phyloP scores from a whole-genome alignment of 2,113 vertebrate genomes.

The Thymallus thymallus region DNA sequence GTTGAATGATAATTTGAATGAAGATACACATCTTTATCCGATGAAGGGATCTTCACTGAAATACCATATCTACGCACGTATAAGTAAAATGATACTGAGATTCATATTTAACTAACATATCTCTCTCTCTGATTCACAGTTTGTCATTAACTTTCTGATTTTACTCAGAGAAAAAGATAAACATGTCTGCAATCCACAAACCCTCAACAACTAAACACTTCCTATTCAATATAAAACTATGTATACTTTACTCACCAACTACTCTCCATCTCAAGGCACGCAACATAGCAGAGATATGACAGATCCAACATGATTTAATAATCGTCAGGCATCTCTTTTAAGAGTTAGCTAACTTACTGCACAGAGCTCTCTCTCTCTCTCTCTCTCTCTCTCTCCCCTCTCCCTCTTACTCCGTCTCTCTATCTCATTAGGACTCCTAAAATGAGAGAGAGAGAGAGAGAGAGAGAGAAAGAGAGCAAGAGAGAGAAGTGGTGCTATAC shows the following conservation, averaged over 20 bases:
- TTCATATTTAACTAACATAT: background rate
- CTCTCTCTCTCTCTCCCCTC: background rate
- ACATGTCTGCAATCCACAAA: background rate
- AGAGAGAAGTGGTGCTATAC: too few species aligned
- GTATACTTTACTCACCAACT: slow-evolving; percentile 41
- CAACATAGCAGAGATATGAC: background rate
- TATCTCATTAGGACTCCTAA: background rate
- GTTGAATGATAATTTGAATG: background rate
- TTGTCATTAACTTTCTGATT: too few species aligned
- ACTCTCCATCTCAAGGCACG: background rate
- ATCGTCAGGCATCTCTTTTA: background rate
- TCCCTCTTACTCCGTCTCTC: background rate
- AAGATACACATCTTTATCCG: background rate
- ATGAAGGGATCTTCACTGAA: background rate
- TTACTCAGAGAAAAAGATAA: too few species aligned
- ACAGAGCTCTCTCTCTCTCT: background rate
- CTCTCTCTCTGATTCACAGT: too few species aligned
- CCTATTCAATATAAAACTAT: background rate
- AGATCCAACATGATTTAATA: background rate
- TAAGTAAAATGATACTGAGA: background rate
- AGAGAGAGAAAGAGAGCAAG: too few species aligned
- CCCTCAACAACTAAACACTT: background rate
- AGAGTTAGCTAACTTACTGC: background rate
- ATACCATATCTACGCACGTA: background rate
- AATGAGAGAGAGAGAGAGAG: background rate